Conservation (phyloP, 2,797 vertebrate genomes). For the Novumbra hubbsi region DNA sequence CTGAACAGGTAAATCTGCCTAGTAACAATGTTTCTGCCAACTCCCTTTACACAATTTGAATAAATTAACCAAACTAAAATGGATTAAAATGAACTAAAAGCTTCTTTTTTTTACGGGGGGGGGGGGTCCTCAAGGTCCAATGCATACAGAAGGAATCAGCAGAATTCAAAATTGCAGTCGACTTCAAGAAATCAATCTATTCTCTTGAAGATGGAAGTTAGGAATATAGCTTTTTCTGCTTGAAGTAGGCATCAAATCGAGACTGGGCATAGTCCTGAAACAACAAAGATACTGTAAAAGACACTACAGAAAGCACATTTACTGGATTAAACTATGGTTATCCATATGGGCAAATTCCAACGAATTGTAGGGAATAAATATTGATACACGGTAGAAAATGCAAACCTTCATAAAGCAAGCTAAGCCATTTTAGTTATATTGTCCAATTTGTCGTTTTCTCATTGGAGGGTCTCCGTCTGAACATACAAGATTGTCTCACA, state of each 20-base stretch:
- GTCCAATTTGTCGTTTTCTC: no score
- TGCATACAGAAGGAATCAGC: constrained; percentile 1
- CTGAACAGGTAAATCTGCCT: background rate
- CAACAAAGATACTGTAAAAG: background rate
- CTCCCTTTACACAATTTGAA: background rate
- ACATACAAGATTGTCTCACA: no score
- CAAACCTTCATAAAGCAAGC: no score
- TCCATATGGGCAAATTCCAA: no score
- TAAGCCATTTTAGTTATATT: no score
- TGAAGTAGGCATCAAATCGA: constrained; percentile 89
- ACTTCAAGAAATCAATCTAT: constrained; percentile 4
- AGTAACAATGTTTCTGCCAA: no score
- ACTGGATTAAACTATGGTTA: no score
- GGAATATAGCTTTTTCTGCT: constrained; percentile 81
- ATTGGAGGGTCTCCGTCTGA: no score
- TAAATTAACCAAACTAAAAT: constrained; percentile 3
- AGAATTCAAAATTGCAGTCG: background rate
- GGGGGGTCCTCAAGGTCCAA: background rate
- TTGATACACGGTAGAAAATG: no score
- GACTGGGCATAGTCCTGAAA: constrained; percentile 87
- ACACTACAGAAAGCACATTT: no score
- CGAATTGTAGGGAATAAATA: no score
- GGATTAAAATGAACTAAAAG: background rate
- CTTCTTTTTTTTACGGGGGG: no score
- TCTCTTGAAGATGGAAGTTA: constrained; percentile 41